Conservation (phyloP, 1,140 invertebrate species). For the Lasioglossum albipes region DNA sequence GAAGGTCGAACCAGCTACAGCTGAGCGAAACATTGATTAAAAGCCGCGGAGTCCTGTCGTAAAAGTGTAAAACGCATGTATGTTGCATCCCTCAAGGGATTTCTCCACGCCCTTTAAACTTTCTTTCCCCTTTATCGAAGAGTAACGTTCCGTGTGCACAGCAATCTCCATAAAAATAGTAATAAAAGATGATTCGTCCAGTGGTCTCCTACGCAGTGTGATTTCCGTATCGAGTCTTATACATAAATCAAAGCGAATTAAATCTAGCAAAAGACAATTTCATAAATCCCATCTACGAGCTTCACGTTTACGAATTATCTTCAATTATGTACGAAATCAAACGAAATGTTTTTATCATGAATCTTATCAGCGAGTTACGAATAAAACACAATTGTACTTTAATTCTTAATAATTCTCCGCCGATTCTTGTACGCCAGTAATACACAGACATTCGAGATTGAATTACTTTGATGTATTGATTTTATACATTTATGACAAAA, state of each 20-base stretch:
- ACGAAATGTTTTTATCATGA: too few species aligned
- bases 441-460: too few species aligned
- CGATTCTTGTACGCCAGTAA: too few species aligned
- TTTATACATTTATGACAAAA: too few species aligned
- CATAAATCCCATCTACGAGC: too few species aligned
- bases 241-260: not conserved
- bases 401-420: too few species aligned
- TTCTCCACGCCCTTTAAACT: not conserved
- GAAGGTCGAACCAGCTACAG: not conserved
- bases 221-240: not conserved
- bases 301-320: too few species aligned
- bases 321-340: too few species aligned
- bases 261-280: not conserved
- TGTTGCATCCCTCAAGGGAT: not conserved
- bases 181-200: not conserved
- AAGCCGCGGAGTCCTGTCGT: not conserved
- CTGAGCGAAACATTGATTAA: slow-evolving; percentile 4
- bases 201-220: too few species aligned
- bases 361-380: too few species aligned
- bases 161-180: not conserved
- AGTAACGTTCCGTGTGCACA: not conserved
- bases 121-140: not conserved
- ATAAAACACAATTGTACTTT: too few species aligned
- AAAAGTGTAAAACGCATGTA: not conserved
- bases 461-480: too few species aligned